Percentiles rank a stretch among this genome's conserved stretches.
phyloP scores from a whole-genome alignment of 2,113 vertebrate genomes.

The Pterocles orientalis region DNA sequence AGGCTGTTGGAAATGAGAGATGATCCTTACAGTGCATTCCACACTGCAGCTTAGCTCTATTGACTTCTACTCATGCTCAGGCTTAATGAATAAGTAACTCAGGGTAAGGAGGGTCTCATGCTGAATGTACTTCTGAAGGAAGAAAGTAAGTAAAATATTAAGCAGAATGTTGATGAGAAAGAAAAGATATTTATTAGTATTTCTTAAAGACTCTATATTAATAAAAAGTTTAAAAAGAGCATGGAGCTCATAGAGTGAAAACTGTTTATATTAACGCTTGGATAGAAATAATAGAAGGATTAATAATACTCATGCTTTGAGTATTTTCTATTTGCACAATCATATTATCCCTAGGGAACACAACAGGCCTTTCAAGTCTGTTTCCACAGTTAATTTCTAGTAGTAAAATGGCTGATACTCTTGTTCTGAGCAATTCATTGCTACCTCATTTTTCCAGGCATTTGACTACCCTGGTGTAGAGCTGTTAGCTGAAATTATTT shows the following conservation, averaged over 20 bases:
- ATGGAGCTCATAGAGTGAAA: background rate
- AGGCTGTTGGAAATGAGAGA: background rate
- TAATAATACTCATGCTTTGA: background rate
- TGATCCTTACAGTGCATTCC: background rate
- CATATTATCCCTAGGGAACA: background rate
- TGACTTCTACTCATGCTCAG: background rate
- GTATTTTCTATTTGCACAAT: background rate
- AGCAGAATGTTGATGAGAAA: background rate
- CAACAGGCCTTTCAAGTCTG: background rate
- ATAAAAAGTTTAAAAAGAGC: background rate
- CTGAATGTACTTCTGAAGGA: background rate
- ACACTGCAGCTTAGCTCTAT: background rate
- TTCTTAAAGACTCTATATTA: background rate
- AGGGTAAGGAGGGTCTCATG: background rate
- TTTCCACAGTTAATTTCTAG: slow-evolving; percentile 33
- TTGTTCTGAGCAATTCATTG: slow-evolving; percentile 11
- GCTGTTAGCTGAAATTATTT: slow-evolving; percentile 55
- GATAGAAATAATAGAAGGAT: background rate
- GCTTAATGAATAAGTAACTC: background rate
- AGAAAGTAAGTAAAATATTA: background rate
- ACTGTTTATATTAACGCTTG: background rate
- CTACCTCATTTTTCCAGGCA: slow-evolving; percentile 18
- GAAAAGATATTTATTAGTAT: background rate
- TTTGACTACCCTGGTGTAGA: slow-evolving; percentile 31
- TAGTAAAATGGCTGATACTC: slow-evolving; percentile 21